Evolutionary conservation across 2,797 vertebrate genomes (phyloP).

Genomic region (Psittacula derbiana): DNA sequence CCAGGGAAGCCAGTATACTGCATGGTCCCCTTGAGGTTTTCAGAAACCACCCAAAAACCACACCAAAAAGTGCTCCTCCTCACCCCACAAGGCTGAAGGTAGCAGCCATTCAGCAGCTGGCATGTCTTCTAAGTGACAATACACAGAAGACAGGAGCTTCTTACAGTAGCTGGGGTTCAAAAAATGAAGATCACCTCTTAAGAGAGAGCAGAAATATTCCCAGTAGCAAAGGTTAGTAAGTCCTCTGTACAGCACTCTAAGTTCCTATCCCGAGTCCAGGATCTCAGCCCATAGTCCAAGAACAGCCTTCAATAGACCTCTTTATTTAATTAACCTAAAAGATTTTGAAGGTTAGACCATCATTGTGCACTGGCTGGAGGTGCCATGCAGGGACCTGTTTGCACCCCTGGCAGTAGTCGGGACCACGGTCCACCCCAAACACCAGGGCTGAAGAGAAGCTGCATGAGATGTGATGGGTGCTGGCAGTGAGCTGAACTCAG

Average conservation of each 20-base stretch:
- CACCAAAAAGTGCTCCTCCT: neutral
- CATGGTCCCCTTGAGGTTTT: accelerated
- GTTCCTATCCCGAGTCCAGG: neutral
- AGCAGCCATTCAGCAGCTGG: neutral
- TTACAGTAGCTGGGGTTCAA: neutral
- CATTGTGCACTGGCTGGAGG: neutral
- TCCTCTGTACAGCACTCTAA: neutral
- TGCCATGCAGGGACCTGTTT: neutral
- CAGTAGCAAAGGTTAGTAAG: neutral
- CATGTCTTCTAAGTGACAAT: neutral
- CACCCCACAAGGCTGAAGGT: neutral
- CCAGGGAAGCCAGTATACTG: neutral
- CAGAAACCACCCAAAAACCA: neutral
- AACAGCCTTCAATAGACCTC: neutral
- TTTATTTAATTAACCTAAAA: neutral
- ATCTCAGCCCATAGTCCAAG: neutral
- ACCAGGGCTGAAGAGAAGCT: neutral
- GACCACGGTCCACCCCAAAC: accelerated
- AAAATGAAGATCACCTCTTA: neutral
- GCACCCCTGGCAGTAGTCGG: accelerated
- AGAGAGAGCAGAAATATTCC: neutral
- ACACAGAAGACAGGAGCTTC: neutral
- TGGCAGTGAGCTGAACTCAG: neutral
- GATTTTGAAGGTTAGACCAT: neutral
- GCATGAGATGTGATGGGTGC: neutral